Percentiles rank a stretch among this genome's conserved stretches.
phyloP scores from a whole-genome alignment of 1,140 invertebrate species.

The Drosophila prosaltans region DNA sequence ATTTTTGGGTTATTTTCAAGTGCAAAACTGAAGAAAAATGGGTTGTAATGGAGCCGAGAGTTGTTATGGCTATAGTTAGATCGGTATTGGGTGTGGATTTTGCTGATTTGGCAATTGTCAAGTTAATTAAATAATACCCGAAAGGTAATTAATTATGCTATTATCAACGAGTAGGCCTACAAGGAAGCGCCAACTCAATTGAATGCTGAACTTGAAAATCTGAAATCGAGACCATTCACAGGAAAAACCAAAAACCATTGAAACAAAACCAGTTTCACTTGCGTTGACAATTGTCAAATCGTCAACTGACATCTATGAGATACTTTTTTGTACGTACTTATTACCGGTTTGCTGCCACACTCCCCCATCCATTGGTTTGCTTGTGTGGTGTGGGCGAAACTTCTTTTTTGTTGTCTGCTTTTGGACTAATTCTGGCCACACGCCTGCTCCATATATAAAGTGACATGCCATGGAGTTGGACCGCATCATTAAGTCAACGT shows the following conservation, averaged over 20 bases:
- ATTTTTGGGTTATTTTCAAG: slow-evolving; percentile 44
- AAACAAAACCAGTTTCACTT: slow-evolving; percentile 62
- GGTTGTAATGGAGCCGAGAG: slow-evolving; percentile 43
- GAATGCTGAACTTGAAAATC: slow-evolving; percentile 55
- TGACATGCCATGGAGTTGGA: slow-evolving; percentile 45
- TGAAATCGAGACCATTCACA: slow-evolving; percentile 40
- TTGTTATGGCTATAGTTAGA: background rate
- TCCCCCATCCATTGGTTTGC: background rate
- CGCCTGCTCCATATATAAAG: slow-evolving; percentile 66
- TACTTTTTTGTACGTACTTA: slow-evolving; percentile 54
- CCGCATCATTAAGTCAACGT: slow-evolving; percentile 67
- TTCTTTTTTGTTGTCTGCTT: slow-evolving; percentile 32
- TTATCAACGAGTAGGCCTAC: slow-evolving; percentile 51
- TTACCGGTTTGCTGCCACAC: slow-evolving; percentile 60
- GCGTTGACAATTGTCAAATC: slow-evolving; percentile 65
- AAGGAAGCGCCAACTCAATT: slow-evolving; percentile 57
- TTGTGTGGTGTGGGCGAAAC: slow-evolving; percentile 49
- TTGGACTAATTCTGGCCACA: slow-evolving; percentile 57
- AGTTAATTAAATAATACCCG: slow-evolving; percentile 61
- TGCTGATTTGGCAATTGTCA: slow-evolving; percentile 57
- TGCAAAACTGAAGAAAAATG: slow-evolving; percentile 39
- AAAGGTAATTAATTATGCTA: slow-evolving; percentile 55
- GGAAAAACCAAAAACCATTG: slow-evolving; percentile 28
- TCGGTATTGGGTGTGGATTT: slow-evolving; percentile 9
- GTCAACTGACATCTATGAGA: slow-evolving; percentile 57